Evolutionary conservation across 2,797 vertebrate species (phyloP), one percentile per base, ranked within the genome.

Genomic region (Enteromius trimaculatus): DNA sequence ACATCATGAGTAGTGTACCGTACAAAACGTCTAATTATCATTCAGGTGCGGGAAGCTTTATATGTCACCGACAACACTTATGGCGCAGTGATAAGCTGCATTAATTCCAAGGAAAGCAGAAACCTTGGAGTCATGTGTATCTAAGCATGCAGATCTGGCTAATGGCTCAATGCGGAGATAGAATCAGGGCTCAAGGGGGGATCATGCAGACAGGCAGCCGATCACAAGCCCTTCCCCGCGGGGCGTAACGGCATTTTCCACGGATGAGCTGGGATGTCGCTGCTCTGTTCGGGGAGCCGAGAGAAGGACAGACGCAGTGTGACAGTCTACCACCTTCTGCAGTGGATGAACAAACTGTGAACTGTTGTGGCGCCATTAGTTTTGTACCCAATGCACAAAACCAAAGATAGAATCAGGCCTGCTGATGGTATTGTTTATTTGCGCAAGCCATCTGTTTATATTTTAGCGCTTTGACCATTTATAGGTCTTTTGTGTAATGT

Each of bases 191-290:
- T 85, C 64, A 10, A 44, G 84, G 89, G 85, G 80, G 78, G 85
- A 85, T 86, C 85, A 81, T 78, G 17, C 81, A 83, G 80, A 79
- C 83, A 84, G 49, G 34, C 80, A 83, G 74, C 82, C 51, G 80
- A 88, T 86, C 87, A 80, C 81, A 84, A 76, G 77, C 26, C 83
- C 91, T 91, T 91, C 93, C 93, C 93, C 90, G 89, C 87, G 86
- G 93, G 93, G 90, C 91, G 88, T 89, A 90, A 90, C 91, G 89
- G 83, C 90, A 89, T 94, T 93, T 93, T 91, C 89, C 91, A 91
- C 88, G 91, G 92, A 90, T 93, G 92, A 94, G 91, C 91, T 88
- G 90, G 92, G 90, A 92, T 92, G 92, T 92, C 92, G 80, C 90
- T 89, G 90, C 85, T 89, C 90, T 92, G 89, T 92, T 90, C 85